Conservation (phyloP, 2,888 invertebrate genomes). For the Homarus gammarus region DNA sequence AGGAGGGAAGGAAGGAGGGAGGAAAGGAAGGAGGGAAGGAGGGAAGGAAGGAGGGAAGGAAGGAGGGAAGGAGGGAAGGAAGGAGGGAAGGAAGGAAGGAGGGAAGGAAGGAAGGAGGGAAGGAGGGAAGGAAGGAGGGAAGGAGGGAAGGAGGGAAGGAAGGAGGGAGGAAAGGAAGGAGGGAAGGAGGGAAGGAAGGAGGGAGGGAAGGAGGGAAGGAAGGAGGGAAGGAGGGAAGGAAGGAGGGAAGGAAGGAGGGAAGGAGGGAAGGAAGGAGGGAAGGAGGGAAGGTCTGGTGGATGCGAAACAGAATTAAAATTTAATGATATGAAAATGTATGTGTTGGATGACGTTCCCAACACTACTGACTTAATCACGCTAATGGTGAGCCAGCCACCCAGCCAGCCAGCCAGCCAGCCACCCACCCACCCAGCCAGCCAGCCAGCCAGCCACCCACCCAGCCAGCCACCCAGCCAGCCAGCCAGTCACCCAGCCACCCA, state of each 20-base stretch:
- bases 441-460: too few species aligned
- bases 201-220: not conserved
- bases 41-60: not conserved
- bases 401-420: too few species aligned
- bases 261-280: not conserved
- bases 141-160: not conserved
- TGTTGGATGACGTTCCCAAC: too few species aligned
- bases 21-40: not conserved
- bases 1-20: not conserved
- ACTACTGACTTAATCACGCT: too few species aligned
- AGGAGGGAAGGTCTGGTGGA: not conserved
- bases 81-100: not conserved
- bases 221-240: not conserved
- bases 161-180: not conserved
- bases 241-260: not conserved
- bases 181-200: not conserved
- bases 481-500: too few species aligned
- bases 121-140: too few species aligned
- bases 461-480: too few species aligned
- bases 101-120: not conserved
- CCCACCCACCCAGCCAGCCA: too few species aligned
- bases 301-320: too few species aligned
- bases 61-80: not conserved
- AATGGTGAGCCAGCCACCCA: too few species aligned
- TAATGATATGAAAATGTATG: too few species aligned